phyloP scores from a whole-genome alignment of 2,797 vertebrate species.

The Micrastur ruficollis region DNA sequence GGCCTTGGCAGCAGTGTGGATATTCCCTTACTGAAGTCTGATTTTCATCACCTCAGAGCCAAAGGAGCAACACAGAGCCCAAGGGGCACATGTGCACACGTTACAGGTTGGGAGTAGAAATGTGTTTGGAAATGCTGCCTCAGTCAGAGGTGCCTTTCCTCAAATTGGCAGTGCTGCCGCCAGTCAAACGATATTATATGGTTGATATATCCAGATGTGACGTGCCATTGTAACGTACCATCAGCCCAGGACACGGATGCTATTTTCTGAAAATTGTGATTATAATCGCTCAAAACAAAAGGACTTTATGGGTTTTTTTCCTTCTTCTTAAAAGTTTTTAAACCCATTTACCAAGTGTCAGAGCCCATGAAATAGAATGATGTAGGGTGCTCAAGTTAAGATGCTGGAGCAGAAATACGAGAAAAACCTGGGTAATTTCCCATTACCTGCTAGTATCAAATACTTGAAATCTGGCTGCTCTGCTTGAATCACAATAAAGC shows the following conservation, averaged over 20 bases:
- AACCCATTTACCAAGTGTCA: constrained; percentile 50
- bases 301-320: background rate
- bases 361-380: constrained; percentile 47
- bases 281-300: constrained; percentile 32
- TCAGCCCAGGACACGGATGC: background rate
- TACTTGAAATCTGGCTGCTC: constrained; percentile 51
- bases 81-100: background rate
- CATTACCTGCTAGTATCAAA: constrained; percentile 54
- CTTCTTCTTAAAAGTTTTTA: constrained; percentile 39
- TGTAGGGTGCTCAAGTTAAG: constrained; percentile 42
- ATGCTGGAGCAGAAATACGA: constrained; percentile 39
- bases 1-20: background rate
- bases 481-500: constrained; percentile 57
- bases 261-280: constrained; percentile 42
- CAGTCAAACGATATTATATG: background rate
- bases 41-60: background rate
- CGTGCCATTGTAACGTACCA: background rate
- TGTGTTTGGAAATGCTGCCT: background rate
- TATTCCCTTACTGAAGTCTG: background rate
- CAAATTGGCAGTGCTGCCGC: background rate
- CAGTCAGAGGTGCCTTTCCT: background rate
- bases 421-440: constrained; percentile 59
- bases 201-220: constrained; percentile 45
- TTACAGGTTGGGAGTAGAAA: background rate
- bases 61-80: background rate